Base-by-base conservation (phyloP, 2,113 vertebrate genomes). In the Vidua chalybeata region DNA sequence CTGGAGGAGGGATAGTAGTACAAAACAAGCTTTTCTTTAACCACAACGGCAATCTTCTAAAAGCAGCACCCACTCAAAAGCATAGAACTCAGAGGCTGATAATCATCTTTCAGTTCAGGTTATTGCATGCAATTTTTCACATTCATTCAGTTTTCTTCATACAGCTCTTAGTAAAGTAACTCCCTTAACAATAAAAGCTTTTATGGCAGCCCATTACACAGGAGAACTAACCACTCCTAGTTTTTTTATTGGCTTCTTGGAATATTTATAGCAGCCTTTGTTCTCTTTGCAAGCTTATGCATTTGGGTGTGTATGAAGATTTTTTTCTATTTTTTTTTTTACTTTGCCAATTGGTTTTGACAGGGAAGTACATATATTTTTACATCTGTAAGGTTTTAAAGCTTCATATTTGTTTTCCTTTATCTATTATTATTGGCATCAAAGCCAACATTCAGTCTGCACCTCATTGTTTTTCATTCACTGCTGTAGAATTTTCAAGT, bases 121-220 rank as follows among this genome's bases (percentile, higher is more conserved):
- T 98, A 98, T 98, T 98, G 97, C 97, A 97, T 98, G 98, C 97
- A 97, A 97, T 98, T 98, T 98, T 98, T 98, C 97, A 97, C 98
- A 98, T 98, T 98, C 97, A 97, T 97, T 97, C 98, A 96, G 96
- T 98, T 98, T 98, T 97, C 96, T 97, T 98, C 98, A 95, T 97
- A 94, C 86, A 91, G 97, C 98, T 98, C 96, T 98, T 98, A 98
- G 97, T 97, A 97, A 98, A 98, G 98, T 97, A 97, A 98, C 97
- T 97, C 97, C 97, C 91, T 97, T 96, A 97, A 98, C 98, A 98
- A 98, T 98, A 97, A 98, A 98, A 98, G 97, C 98, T 98, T 98
- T 98, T 98, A 98, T 97, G 88, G 98, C 82, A 95, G 87, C 95
- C 97, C 97, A 98, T 98, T 98, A 98, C 97, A 92, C 85, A 93